Conservation (phyloP, 1,140 invertebrate species). For the Conopomorpha cramerella region DNA sequence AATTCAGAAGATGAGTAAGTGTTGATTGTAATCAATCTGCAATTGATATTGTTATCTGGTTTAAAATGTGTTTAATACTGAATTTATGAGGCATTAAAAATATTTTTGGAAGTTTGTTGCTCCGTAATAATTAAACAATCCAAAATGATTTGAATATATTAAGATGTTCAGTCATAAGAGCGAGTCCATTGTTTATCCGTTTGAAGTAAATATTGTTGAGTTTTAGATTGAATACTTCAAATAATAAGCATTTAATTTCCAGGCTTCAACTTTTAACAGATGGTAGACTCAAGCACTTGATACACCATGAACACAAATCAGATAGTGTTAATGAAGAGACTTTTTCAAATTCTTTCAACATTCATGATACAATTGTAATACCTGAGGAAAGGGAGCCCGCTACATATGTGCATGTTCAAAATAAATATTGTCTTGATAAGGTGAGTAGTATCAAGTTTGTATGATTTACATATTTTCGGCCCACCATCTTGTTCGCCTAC, state of each 20-base stretch:
- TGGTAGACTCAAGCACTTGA: conserved; percentile 73
- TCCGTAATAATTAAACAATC: no score
- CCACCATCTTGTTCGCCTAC: no score
- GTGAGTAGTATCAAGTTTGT: no score
- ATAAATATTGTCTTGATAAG: conserved; percentile 80
- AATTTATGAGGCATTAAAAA: no score
- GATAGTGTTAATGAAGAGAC: conserved; percentile 59
- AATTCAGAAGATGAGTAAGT: conserved; percentile 55
- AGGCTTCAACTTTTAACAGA: conserved; percentile 68
- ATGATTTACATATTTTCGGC: no score
- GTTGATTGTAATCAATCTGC: no score
- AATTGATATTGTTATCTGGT: conserved; percentile 1
- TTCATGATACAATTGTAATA: conserved; percentile 39
- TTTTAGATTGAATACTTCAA: neutral
- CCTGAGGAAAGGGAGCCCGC: conserved; percentile 58
- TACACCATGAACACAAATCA: conserved; percentile 59
- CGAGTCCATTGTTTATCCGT: no score
- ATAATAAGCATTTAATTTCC: conserved; percentile 11
- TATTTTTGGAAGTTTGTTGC: no score
- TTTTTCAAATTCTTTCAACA: conserved; percentile 25
- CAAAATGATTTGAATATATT: no score
- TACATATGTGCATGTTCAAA: conserved; percentile 72
- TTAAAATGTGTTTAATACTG: neutral
- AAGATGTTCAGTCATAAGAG: no score
- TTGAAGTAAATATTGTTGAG: neutral